These are phyloP conservation scores for Camponotus vicinus DNA, from an alignment of 1,140 invertebrate species.

Conservation along the genomic window DNA sequence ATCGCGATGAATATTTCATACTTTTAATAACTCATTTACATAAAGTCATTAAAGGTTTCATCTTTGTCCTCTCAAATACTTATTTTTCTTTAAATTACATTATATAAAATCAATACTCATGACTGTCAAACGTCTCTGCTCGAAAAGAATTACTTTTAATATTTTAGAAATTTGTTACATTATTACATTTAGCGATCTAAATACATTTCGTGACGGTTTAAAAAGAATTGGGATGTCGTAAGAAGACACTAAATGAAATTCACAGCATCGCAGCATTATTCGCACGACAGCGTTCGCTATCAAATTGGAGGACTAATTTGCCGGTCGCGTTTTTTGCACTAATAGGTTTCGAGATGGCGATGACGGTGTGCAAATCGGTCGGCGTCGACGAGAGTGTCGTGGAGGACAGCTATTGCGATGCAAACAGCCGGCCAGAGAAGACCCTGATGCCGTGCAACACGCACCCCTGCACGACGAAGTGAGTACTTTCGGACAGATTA, in stretches of 20 bases:
- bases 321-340: conserved; percentile 75
- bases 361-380: conserved; percentile 91
- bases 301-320: conserved; percentile 16
- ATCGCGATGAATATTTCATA: not conserved
- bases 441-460: conserved; percentile 93
- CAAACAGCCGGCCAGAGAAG: conserved; percentile 90
- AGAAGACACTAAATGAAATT: conserved; percentile 37
- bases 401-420: conserved; percentile 93
- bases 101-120: not conserved
- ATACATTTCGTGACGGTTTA: not conserved
- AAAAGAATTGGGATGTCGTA: not conserved
- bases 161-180: not conserved
- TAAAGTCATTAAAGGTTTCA: not conserved
- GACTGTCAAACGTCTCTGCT: not conserved
- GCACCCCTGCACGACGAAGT: conserved; percentile 95
- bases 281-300: not conserved
- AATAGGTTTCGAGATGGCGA: conserved; percentile 94
- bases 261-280: not conserved
- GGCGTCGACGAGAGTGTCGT: conserved; percentile 91
- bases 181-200: not conserved
- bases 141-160: not conserved
- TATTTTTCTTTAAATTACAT: not conserved
- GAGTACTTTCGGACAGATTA: conserved; percentile 83
- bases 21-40: too few species aligned
- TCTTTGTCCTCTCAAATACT: not conserved